Base-by-base conservation (phyloP, 2,113 vertebrate genomes). In the Gobio gobio region DNA sequence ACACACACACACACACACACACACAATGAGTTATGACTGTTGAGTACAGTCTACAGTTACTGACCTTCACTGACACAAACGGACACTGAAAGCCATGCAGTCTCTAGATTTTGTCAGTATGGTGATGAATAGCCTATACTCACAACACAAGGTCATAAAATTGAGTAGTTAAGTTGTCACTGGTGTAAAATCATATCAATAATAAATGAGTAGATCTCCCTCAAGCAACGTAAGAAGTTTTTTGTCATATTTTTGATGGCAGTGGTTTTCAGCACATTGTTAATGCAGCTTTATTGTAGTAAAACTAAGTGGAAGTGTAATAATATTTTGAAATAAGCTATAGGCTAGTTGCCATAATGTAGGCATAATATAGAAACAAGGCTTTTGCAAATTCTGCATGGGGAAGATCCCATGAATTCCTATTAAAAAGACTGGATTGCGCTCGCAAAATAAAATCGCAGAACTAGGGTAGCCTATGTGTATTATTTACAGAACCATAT, bases 21-120 rank as follows among this genome's bases (percentile, higher is more conserved):
- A 47, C 45, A 47, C 45, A 33, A 36, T 36, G 36, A 36, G 36
- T 0, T 36, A 36, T 5, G 36, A 5, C 36, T 5, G 36, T 36
- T 2, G 3, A n/a, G n/a, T n/a, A n/a, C n/a, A n/a, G n/a, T 36
- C 47, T 82, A 20, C 89, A 87, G 84, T 89, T 87, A 87, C 90
- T 70, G 66, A 63, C 77, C 83, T 33, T 83, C 81, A 76, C 73
- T 87, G 83, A 89, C 88, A 90, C 86, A 29, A 86, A 86, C 18
- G n/a, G 72, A 45, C 72, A 75, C 13, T 49, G 2, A 20, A 51
- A 74, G 22, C 72, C 13, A 29, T 6, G 26, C 24, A 59, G 33
- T 12, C 76, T 78, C 33, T 22, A 59, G 29, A 8, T 58, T 40
- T 29, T 58, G 75, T 59, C 54, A 24, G 76, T 40, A 6, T 43